Percentiles rank a stretch among this genome's conserved stretches.
Evolutionary conservation across 1,140 invertebrate species (phyloP).

Genomic region (Aphidius ervi): DNA sequence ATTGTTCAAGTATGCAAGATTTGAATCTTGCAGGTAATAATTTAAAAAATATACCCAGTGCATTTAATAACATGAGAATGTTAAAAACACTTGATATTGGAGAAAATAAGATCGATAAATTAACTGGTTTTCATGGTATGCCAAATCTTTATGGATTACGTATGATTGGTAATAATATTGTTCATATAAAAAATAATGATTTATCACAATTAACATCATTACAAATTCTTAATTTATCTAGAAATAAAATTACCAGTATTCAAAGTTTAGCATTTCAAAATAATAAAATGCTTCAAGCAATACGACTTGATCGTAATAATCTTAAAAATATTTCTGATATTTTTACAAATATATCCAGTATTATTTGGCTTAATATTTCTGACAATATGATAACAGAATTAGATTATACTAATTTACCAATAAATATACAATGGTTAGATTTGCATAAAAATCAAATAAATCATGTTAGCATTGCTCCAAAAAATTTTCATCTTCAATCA

Average conservation of each 20-base stretch:
- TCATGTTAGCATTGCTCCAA: slow-evolving; percentile 59
- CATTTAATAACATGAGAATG: slow-evolving; percentile 69
- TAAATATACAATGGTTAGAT: slow-evolving; percentile 75
- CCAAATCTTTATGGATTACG: slow-evolving; percentile 71
- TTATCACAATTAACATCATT: slow-evolving; percentile 69
- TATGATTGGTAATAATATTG: slow-evolving; percentile 77
- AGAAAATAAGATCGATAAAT: slow-evolving; percentile 70
- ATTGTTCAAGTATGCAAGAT: slow-evolving; percentile 74
- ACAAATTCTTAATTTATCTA: slow-evolving; percentile 76
- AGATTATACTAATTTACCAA: slow-evolving; percentile 75
- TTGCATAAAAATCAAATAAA: slow-evolving; percentile 76
- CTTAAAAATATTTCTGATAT: slow-evolving; percentile 72
- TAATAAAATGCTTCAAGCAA: slow-evolving; percentile 72
- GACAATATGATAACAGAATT: slow-evolving; percentile 79
- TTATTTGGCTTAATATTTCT: slow-evolving; percentile 80
- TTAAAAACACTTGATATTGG: slow-evolving; percentile 76
- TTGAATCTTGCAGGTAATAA: slow-evolving; percentile 80
- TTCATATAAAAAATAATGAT: slow-evolving; percentile 67
- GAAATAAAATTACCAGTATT: slow-evolving; percentile 73
- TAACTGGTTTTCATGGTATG: slow-evolving; percentile 79
- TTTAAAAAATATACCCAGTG: slow-evolving; percentile 68
- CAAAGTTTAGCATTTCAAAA: slow-evolving; percentile 71
- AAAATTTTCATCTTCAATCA: slow-evolving; percentile 59
- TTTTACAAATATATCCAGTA: slow-evolving; percentile 68
- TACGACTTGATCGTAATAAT: slow-evolving; percentile 75